phyloP scores from a whole-genome alignment of 2,113 vertebrate genomes.

The Balaeniceps rex region DNA sequence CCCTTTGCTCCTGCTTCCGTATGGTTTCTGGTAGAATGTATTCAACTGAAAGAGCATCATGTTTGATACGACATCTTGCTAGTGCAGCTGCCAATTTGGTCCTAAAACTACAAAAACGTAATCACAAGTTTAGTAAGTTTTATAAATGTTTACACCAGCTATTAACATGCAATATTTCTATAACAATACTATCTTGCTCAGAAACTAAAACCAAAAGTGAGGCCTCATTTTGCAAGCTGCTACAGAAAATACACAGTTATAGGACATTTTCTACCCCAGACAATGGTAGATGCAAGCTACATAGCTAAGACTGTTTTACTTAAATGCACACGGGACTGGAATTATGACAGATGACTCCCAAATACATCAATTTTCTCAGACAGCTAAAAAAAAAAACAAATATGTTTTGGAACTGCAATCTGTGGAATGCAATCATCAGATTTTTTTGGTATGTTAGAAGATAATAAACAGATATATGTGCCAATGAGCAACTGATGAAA shows the following conservation, averaged over 20 bases:
- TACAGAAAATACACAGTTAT: neutral
- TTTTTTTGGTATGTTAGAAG: neutral
- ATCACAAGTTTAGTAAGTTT: neutral
- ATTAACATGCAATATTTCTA: neutral
- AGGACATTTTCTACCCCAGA: neutral
- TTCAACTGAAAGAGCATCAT: conserved; percentile 80
- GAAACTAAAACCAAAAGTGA: neutral
- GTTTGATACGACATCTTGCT: conserved; percentile 87
- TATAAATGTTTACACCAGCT: neutral
- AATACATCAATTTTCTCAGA: neutral
- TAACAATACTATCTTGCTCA: neutral
- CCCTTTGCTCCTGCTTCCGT: conserved; percentile 76
- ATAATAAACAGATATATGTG: neutral
- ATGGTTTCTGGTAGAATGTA: conserved; percentile 80
- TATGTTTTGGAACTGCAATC: neutral
- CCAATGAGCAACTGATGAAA: neutral
- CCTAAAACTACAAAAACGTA: conserved; percentile 75
- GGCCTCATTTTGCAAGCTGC: neutral
- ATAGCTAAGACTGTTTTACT: neutral
- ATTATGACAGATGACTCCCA: neutral
- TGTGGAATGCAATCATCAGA: neutral
- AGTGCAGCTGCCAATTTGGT: conserved; percentile 87
- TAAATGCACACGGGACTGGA: neutral
- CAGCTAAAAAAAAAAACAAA: neutral
- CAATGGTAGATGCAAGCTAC: neutral